Evolutionary conservation across 2,888 invertebrate genomes (phyloP), one percentile per base, ranked within the genome.

Genomic region (Nysson spinosus): DNA sequence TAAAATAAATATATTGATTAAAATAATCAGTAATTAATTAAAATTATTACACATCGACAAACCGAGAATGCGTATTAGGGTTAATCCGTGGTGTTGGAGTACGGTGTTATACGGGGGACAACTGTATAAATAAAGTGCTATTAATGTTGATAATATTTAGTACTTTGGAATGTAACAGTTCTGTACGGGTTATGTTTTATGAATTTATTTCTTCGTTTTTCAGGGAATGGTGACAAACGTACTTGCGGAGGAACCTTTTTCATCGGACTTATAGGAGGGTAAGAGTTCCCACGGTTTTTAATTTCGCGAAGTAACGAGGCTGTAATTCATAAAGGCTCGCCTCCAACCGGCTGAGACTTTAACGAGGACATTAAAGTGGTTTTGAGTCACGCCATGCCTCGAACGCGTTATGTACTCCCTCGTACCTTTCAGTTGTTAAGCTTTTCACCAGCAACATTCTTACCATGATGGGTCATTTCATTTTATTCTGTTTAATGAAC

Each of bases 281-380:
- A 62, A 75, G 75, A 54, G 35, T 72, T 69, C 51, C 60, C 57
- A 72, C 65, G 69, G 69, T 74, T 82, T 75, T 80, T 80, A 82
- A 82, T 81, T 80, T 79, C 68, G 58, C 63, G 65, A 76, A 77
- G 70, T 78, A 82, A 81, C 74, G 73, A 75, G 69, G 68, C 57
- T 69, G 69, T 78, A 77, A 76, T 74, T 80, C 69, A 64, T 68
- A 68, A 72, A 67, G 55, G 64, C 54, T 54, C 52, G 52, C 47
- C 52, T 51, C 69, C 64, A 42, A 72, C 58, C 69, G 42, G 50
- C 65, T 44, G 61, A 47, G 66, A 69, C 70, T 77, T 82, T 77
- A 83, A 81, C 75, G 79, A 80, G 72, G 67, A 54, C 69, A 79
- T 82, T 79, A 78, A 79, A 81, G 77, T 69, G 62, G 72, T 78